phyloP scores from a whole-genome alignment of 2,797 vertebrate genomes.

The Manis pentadactyla region DNA sequence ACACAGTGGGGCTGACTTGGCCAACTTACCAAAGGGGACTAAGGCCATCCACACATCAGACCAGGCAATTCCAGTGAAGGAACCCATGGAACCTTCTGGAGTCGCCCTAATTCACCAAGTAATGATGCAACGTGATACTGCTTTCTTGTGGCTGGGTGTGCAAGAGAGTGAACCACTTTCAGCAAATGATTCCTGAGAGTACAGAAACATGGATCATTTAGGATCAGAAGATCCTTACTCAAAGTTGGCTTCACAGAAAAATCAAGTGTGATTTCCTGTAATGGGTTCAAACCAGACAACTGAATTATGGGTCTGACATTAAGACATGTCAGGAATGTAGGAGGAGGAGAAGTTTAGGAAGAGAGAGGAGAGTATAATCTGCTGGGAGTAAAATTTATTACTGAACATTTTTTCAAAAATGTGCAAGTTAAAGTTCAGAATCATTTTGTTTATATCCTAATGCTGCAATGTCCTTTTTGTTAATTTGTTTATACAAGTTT shows the following conservation, averaged over 20 bases:
- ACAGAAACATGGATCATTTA: neutral
- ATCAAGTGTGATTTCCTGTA: neutral
- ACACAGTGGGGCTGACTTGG: too few relatives aligned
- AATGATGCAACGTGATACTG: fast-evolving
- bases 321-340: neutral
- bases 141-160: neutral
- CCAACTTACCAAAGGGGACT: neutral
- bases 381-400: slow-evolving; percentile 62
- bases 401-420: slow-evolving; percentile 14
- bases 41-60: neutral
- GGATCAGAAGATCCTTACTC: neutral
- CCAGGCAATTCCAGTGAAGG: neutral
- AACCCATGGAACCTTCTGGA: neutral
- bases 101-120: neutral
- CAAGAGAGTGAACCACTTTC: neutral
- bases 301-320: neutral
- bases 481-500: slow-evolving; percentile 81
- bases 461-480: slow-evolving; percentile 72
- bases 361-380: slow-evolving; percentile 12
- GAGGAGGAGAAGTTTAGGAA: neutral
- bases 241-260: neutral
- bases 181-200: neutral
- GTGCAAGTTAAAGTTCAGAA: slow-evolving; percentile 72
- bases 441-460: slow-evolving; percentile 78
- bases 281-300: neutral